Evolutionary conservation across 2,797 vertebrate species (phyloP).

Genomic region (Pelochelys cantorii): DNA sequence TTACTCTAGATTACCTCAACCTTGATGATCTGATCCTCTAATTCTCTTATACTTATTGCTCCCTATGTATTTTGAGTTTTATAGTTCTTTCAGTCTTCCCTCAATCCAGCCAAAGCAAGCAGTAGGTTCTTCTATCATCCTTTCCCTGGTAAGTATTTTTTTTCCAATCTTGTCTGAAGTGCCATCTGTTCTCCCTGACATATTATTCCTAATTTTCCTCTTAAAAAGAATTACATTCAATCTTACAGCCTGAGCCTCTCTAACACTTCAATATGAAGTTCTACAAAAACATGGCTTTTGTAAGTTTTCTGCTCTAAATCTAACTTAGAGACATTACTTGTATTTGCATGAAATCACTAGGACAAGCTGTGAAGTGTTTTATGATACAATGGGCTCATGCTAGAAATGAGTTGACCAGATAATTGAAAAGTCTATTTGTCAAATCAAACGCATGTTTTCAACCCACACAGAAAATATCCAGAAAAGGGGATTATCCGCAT

Average conservation of each 20-base stretch:
- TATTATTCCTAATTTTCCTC: background rate
- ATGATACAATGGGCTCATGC: background rate
- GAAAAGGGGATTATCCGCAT: background rate
- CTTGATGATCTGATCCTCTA: background rate
- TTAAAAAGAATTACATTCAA: background rate
- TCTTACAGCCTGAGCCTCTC: background rate
- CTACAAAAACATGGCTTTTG: background rate
- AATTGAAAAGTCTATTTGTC: background rate
- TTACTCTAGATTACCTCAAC: background rate
- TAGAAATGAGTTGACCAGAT: background rate
- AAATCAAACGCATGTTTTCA: background rate
- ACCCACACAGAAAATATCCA: background rate
- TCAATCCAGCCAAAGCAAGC: background rate
- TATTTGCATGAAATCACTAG: background rate
- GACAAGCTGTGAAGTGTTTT: background rate
- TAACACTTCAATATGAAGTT: background rate
- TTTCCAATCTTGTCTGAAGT: slow-evolving; percentile 30
- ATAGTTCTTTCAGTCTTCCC: background rate
- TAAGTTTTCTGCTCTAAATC: background rate
- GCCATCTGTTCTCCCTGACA: slow-evolving; percentile 20
- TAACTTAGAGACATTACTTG: background rate
- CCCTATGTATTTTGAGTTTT: background rate
- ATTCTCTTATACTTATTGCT: background rate
- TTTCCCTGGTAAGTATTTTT: background rate
- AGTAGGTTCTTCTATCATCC: background rate